These are phyloP conservation scores for Yponomeuta malinellus DNA, from an alignment of 2,888 invertebrate genomes.

Conservation along the genomic window DNA sequence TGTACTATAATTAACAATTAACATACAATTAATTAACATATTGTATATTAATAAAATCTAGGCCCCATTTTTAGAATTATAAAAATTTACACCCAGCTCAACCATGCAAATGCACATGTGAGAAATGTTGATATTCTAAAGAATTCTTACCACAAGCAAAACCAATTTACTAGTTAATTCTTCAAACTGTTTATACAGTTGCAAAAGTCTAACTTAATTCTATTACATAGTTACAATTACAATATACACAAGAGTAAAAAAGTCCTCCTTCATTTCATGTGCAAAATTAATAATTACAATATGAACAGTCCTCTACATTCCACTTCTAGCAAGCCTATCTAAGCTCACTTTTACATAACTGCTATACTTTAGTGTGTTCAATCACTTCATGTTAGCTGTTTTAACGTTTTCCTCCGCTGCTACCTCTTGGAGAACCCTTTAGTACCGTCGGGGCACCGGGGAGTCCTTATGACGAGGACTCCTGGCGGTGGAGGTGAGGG, in stretches of 20 bases:
- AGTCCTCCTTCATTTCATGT: not conserved
- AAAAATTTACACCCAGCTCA: no score
- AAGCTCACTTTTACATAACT: not conserved
- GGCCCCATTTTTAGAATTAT: no score
- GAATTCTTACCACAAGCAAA: no score
- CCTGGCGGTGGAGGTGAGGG: constrained; percentile 66
- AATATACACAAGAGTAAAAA: not conserved
- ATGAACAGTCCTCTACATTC: not conserved
- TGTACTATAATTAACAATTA: no score
- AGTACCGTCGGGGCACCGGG: constrained; percentile 87
- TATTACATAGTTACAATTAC: not conserved
- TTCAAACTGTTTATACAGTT: not conserved
- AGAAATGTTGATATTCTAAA: no score
- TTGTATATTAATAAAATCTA: no score
- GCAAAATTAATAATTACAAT: not conserved
- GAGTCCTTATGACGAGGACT: constrained; percentile 80
- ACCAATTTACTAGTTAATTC: no score
- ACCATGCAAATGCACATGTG: no score
- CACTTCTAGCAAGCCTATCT: not conserved
- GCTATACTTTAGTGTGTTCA: not conserved
- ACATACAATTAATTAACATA: no score
- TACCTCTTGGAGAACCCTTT: constrained; percentile 66
- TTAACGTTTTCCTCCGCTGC: constrained; percentile 34
- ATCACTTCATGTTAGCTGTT: not conserved
- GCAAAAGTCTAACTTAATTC: not conserved